These are phyloP conservation scores for Unio delphinus DNA, from an alignment of 2,888 invertebrate species.

Conservation along the genomic window DNA sequence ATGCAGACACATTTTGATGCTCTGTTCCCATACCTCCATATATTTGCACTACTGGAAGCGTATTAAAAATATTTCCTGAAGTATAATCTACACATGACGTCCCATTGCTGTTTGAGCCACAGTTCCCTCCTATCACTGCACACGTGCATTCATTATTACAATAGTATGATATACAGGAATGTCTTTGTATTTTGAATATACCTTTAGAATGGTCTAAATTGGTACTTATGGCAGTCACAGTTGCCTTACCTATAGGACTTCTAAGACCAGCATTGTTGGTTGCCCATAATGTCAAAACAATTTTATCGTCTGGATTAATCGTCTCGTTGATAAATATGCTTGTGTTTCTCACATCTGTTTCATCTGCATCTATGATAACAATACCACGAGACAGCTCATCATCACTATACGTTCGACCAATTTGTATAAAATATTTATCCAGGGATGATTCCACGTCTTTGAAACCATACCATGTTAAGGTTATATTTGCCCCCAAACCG, in stretches of 20 bases:
- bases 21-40: conserved; percentile 4
- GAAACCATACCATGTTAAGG: conserved; percentile 45
- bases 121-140: conserved; percentile 24
- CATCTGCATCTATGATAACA: neutral
- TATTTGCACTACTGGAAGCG: conserved; percentile 5
- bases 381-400: conserved; percentile 24
- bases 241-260: conserved; percentile 23
- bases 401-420: conserved; percentile 26
- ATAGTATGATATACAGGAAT: conserved; percentile 33
- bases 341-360: conserved; percentile 2
- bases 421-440: conserved; percentile 19
- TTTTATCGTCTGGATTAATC: conserved; percentile 12
- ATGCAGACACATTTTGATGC: conserved; percentile 12
- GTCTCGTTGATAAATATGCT: conserved; percentile 4
- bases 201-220: conserved; percentile 6
- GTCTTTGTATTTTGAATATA: conserved; percentile 26
- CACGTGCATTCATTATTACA: conserved; percentile 43
- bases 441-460: conserved; percentile 37
- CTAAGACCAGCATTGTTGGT: conserved; percentile 29
- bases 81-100: conserved; percentile 18
- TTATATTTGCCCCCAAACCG: conserved; percentile 1
- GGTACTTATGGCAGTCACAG: conserved; percentile 13
- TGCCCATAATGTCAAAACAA: conserved; percentile 35
- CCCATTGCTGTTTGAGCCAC: too few relatives aligned
- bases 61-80: conserved; percentile 3